Percentiles rank a stretch among this genome's conserved stretches.
Conservation (phyloP, 2,797 vertebrate species). For the Nannoperca australis region DNA sequence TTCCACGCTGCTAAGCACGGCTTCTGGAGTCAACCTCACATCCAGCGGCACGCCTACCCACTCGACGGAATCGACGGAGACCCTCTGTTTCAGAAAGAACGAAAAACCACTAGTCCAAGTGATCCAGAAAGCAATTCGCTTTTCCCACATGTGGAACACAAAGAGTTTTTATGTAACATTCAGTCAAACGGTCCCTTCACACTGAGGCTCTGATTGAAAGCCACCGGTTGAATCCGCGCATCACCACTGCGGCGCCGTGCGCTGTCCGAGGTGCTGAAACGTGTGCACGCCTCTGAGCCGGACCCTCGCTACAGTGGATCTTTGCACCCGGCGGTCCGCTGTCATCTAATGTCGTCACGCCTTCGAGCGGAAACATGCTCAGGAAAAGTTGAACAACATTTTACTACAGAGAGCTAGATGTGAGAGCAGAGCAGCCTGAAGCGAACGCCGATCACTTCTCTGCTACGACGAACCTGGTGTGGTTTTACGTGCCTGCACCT, state of each 20-base stretch:
- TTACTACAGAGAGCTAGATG: background rate
- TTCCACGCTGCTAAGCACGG: conserved; percentile 60
- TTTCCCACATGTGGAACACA: conserved; percentile 21
- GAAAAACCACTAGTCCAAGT: conserved; percentile 30
- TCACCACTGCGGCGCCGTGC: conserved; percentile 70
- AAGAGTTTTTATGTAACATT: conserved; percentile 35
- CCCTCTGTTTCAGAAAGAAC: conserved; percentile 4
- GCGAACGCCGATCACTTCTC: conserved; percentile 30
- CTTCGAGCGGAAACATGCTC: background rate
- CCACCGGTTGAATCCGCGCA: conserved; percentile 86
- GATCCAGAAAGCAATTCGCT: conserved; percentile 19
- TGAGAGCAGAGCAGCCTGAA: conserved; percentile 44
- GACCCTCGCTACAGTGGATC: conserved; percentile 30
- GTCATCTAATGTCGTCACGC: background rate
- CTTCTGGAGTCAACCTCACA: conserved; percentile 50
- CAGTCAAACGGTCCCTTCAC: conserved; percentile 18
- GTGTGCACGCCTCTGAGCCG: conserved; percentile 47
- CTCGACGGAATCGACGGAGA: conserved; percentile 40
- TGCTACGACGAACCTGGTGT: conserved; percentile 37
- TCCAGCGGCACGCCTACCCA: conserved; percentile 71
- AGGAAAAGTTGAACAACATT: conserved; percentile 33
- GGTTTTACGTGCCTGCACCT: conserved; percentile 62
- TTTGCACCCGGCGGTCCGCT: background rate
- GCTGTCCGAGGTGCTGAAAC: conserved; percentile 80
- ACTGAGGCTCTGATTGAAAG: conserved; percentile 51